Evolutionary conservation across 2,113 vertebrate species (phyloP), one percentile per base, ranked within the genome.

Genomic region (Monarcha castaneiventris): DNA sequence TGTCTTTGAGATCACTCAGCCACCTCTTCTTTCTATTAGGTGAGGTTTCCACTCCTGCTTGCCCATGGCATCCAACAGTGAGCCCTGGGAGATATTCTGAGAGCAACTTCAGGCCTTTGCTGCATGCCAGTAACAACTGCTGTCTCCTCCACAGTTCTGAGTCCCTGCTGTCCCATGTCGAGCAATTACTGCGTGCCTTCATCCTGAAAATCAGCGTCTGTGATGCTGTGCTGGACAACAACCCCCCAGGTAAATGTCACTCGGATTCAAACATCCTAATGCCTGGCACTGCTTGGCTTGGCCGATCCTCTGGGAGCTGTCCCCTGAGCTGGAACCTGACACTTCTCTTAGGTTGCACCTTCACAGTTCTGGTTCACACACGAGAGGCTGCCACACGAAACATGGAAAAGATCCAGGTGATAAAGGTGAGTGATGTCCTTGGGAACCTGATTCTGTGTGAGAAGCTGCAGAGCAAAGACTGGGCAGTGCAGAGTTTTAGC

Each of bases 321-420:
- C n/a, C 64, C 68, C 64, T 19, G 59, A 63, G 13, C 48, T 44
- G 56, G 37, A 77, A 39, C 44, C 39, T 82, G 10, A 54, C 20
- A 0, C 27, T 37, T 93, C 51, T 88, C 76, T 19, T 94, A 99
- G 99, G 99, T 22, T 99, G 99, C 85, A 99, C 99, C 29, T 99
- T 99, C 93, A 98, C 99, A 3, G 98, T 99, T 25, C 96, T 99
- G n/a, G 99, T 99, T n/a, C 99, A 99, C 88, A 99, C 99, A 0
- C 98, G 99, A 94, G 99, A 99, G 94, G 99, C 99, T 26, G 99
- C 99, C 62, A 99, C 99, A 8, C 98, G 99, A 29, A 99, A 99
- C 95, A 99, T 99, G 99, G 99, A 99, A 86, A 99, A 99, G 96
- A 99, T 99, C 96, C 99, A 99, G 96, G 99, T 99, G 93, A 99